phyloP scores from a whole-genome alignment of 2,797 vertebrate genomes.

The Acipenser ruthenus region DNA sequence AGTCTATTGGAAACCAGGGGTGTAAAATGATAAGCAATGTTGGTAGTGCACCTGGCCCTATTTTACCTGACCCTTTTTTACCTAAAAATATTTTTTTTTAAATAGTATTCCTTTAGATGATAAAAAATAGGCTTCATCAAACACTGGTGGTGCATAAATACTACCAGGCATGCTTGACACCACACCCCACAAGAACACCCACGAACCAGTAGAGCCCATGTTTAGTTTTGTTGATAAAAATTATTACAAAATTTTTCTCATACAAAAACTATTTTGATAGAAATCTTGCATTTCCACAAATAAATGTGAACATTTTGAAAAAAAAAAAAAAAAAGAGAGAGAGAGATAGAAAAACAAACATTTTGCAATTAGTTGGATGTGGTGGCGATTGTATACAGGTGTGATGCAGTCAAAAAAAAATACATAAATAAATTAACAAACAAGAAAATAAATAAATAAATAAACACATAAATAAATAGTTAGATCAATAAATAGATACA shows the following conservation, averaged over 20 bases:
- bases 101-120: slow-evolving; percentile 87
- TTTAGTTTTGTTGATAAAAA: slow-evolving; percentile 91
- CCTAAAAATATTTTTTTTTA: slow-evolving; percentile 93
- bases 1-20: slow-evolving; percentile 72
- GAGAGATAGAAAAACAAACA: slow-evolving; percentile 26
- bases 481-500: slow-evolving; percentile 64
- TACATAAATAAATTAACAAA: slow-evolving; percentile 40
- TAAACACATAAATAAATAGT: slow-evolving; percentile 56
- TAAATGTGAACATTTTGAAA: slow-evolving; percentile 84
- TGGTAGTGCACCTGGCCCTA: slow-evolving; percentile 68
- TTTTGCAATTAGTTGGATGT: slow-evolving; percentile 22
- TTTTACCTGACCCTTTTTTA: slow-evolving; percentile 70
- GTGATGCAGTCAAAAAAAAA: slow-evolving; percentile 61
- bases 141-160: slow-evolving; percentile 75
- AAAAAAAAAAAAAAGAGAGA: slow-evolving; percentile 68
- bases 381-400: slow-evolving; percentile 32
- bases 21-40: slow-evolving; percentile 73
- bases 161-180: slow-evolving; percentile 71
- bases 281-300: slow-evolving; percentile 98
- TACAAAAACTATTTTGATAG: slow-evolving; percentile 98
- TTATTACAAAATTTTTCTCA: slow-evolving; percentile 96
- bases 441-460: slow-evolving; percentile 37
- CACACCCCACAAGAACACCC: slow-evolving; percentile 52
- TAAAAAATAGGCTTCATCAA: slow-evolving; percentile 94
- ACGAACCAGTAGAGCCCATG: slow-evolving; percentile 44